Evolutionary conservation across 23 tunicate genomes (phyloP), one percentile per base, ranked within the genome.

Genomic region (Styela clava): DNA sequence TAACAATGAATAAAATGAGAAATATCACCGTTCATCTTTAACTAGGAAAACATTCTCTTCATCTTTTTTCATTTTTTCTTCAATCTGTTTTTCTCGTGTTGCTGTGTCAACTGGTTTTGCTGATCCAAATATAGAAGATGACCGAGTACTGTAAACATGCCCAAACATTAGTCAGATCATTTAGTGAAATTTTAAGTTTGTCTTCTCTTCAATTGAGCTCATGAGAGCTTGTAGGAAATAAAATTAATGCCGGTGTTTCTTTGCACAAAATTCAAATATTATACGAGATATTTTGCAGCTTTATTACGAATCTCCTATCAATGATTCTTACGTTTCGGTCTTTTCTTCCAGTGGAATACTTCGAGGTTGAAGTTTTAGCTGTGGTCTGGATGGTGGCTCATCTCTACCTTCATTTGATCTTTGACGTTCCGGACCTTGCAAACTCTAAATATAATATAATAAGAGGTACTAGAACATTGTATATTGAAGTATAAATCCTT

Each of bases 41-140:
- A 25, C 31, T 65, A 5, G 31, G 16, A 65, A 28, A 3, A 65
- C 77, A 71, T 32, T 21, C 30, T 36, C 82, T 0, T 24, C 19
- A 3, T 44, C 69, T 63, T 83, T 61, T n/a, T 31, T 76, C 0
- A 90, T 62, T 62, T 96, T 96, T 31, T 81, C 85, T 63, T 96
- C 99, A 51, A 91, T 91, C 61, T 88, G 87, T 44, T 74, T 69
- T 61, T 91, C 97, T 5, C 83, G 62, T 2, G 86, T 81, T 7
- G 83, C 7, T 2, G 99, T 96, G 79, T 96, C 97, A 26, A 96
- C 87, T 64, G 99, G 99, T 64, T 96, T 96, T 26, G 99, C 99
- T 32, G 63, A 36, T 2, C 99, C 99, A 74, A 96, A 96, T 9
- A 91, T 87, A 68, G 83, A 37, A 5, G 99, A 82, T 64, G 56